phyloP scores from a whole-genome alignment of 2,888 invertebrate species.

The Isoperla grammatica region DNA sequence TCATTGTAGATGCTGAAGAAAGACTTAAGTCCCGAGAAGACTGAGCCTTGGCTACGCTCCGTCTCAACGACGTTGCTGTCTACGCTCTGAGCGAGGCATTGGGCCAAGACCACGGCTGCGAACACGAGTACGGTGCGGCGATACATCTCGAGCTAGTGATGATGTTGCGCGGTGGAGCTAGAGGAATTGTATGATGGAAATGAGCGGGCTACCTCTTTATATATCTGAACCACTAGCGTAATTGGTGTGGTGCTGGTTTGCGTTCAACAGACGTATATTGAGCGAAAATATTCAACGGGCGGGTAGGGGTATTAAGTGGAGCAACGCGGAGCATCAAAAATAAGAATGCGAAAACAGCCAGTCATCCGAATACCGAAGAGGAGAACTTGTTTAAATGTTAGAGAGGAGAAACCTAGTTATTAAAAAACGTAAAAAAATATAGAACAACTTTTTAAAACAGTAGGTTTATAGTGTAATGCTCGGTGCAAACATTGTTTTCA shows the following conservation, averaged over 20 bases:
- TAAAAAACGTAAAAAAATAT: constrained; percentile 7
- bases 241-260: constrained; percentile 8
- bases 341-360: constrained; percentile 16
- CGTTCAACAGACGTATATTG: constrained; percentile 6
- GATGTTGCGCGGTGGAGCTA: constrained; percentile 6
- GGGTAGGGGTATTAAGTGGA: constrained; percentile 15
- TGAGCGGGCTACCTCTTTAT: constrained; percentile 1
- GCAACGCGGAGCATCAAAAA: constrained; percentile 14
- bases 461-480: too few relatives aligned
- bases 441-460: too few relatives aligned
- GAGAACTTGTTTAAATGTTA: constrained; percentile 13
- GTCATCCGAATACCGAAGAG: constrained; percentile 11
- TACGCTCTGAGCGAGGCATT: background rate
- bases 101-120: background rate
- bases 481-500: too few relatives aligned
- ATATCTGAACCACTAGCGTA: constrained; percentile 4
- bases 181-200: constrained; percentile 6
- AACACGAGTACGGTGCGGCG: background rate
- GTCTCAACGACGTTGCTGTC: constrained; percentile 10
- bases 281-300: constrained; percentile 10
- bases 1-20: constrained; percentile 77
- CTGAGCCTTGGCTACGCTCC: constrained; percentile 21
- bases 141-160: background rate
- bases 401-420: constrained; percentile 18
- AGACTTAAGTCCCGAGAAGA: constrained; percentile 62